Evolutionary conservation across 2,888 invertebrate species (phyloP), one percentile per base, ranked within the genome.

Genomic region (Mamestra brassicae): DNA sequence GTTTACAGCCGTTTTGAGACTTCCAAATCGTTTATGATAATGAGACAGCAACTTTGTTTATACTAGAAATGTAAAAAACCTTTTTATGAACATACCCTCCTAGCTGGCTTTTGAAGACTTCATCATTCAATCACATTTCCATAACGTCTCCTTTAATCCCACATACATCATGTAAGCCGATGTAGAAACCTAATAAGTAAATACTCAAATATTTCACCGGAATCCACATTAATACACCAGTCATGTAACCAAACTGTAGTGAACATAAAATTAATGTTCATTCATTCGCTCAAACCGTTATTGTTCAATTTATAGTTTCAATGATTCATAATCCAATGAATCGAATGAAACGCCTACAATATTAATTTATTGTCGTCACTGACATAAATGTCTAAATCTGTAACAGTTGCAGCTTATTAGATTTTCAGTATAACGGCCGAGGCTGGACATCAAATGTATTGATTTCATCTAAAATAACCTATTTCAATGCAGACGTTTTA

Each of bases 391-490:
- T 68, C 13, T 68, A 60, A 71, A 67, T 68, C 26, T 34, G 60
- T 52, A 61, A 61, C 64, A 65, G 58, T 55, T 68, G 17, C 52
- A n/a, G n/a, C 38, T 73, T 76, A 64, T 76, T 74, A 74, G 70
- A 66, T 85, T 88, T 80, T 17, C 45, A 52, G 58, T 57, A 61
- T 47, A 70, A 34, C 42, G 57, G 52, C 60, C 17, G 36, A n/a
- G 54, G 26, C 47, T 72, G 73, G 75, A 83, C 82, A 80, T 81
- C 76, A 76, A 45, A 71, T 62, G 73, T 89, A 89, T 90, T 83
- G 89, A 89, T 88, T 87, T 84, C 45, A 71, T 78, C 85, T 83
- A 86, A 87, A 89, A 89, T 89, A 87, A 86, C 82, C 73, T 63
- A 80, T 86, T 85, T 85, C 78, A 76, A 67, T 85, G 78, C 79